These are phyloP conservation scores for Heliconius melpomene DNA, from an alignment of 1,140 invertebrate species.

Conservation along the genomic window DNA sequence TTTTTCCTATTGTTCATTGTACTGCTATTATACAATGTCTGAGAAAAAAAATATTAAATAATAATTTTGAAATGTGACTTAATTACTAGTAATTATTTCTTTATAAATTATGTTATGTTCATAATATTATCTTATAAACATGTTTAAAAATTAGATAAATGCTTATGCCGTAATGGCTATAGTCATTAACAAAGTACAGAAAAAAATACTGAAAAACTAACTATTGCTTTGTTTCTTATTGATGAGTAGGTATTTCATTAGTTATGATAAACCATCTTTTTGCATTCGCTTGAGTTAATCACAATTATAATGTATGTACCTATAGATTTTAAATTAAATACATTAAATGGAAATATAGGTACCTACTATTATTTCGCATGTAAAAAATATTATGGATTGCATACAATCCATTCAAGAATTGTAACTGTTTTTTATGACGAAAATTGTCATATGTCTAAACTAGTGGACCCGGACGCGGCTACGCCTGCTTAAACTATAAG, in stretches of 20 bases:
- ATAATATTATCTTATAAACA: background rate
- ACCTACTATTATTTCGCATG: too few species aligned
- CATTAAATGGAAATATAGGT: too few species aligned
- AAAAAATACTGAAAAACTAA: background rate
- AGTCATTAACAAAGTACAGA: background rate
- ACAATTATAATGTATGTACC: background rate
- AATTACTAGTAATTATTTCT: background rate
- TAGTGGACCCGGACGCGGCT: too few species aligned
- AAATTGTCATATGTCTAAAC: too few species aligned
- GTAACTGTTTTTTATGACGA: too few species aligned
- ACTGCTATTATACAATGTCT: background rate
- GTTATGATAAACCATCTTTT: background rate
- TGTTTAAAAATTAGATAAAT: background rate
- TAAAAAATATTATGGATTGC: too few species aligned
- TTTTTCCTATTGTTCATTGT: slow-evolving; percentile 13
- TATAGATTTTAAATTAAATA: too few species aligned
- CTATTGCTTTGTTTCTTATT: background rate
- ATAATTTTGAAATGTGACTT: slow-evolving; percentile 6
- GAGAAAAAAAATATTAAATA: slow-evolving; percentile 9
- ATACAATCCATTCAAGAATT: too few species aligned
- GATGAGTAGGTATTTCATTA: background rate
- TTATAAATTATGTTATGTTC: background rate
- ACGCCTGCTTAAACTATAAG: too few species aligned
- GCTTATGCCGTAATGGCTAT: background rate
- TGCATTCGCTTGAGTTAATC: background rate